phyloP scores from a whole-genome alignment of 2,113 vertebrate genomes.

The Marcusenius ussheri region DNA sequence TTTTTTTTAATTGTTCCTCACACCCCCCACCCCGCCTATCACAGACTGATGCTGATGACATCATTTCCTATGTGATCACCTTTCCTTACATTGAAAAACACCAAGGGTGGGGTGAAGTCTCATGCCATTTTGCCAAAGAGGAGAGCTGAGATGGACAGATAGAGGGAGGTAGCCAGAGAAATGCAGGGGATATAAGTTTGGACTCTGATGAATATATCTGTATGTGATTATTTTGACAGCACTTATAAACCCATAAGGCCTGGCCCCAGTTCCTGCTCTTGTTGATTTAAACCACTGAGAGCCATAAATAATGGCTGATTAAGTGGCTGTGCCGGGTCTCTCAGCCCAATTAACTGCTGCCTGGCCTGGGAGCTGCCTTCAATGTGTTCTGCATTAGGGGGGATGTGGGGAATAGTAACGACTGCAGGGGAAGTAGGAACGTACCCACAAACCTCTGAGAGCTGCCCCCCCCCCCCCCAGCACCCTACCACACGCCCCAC shows the following conservation, averaged over 20 bases:
- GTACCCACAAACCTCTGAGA: constrained; percentile 21
- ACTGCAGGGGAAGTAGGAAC: constrained; percentile 34
- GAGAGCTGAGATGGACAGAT: background rate
- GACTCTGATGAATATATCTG: constrained; percentile 50
- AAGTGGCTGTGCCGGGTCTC: constrained; percentile 43
- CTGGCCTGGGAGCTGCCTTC: constrained; percentile 32
- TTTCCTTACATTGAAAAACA: background rate
- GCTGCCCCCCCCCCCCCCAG: constrained; percentile 16
- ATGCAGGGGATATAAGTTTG: constrained; percentile 10
- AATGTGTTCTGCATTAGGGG: constrained; percentile 58
- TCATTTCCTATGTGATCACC: background rate
- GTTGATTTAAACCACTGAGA: constrained; percentile 52
- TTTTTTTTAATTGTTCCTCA: background rate
- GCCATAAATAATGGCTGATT: constrained; percentile 57
- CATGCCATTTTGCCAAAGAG: background rate
- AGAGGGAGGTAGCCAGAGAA: constrained; percentile 18
- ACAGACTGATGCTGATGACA: background rate
- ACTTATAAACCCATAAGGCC: constrained; percentile 54
- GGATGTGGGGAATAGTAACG: constrained; percentile 35
- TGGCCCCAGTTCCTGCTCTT: constrained; percentile 48
- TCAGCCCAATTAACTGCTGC: constrained; percentile 37
- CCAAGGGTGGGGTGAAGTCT: background rate
- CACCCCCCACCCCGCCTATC: background rate
- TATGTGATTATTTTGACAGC: constrained; percentile 57
- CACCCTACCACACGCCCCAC: constrained; percentile 21